Evolutionary conservation across 2,113 vertebrate species (phyloP).

Genomic region (Fregetta grallaria): DNA sequence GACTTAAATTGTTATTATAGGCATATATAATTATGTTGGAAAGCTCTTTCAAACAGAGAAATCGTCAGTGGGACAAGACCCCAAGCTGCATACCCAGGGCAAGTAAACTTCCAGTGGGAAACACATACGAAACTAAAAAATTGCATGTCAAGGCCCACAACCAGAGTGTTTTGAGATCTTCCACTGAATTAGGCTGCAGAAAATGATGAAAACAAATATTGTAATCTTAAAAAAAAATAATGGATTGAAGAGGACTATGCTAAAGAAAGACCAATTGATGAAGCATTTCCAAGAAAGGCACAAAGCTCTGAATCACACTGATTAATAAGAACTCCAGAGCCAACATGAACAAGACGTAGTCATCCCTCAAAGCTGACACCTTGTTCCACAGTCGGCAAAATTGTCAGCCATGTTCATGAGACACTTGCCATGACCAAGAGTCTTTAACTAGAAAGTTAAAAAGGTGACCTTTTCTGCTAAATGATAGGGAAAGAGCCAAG

Average conservation of each 20-base stretch:
- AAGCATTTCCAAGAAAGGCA: neutral
- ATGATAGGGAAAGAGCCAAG: neutral
- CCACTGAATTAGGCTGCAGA: neutral
- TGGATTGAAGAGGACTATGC: neutral
- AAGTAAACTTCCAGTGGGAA: neutral
- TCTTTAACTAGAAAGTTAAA: neutral
- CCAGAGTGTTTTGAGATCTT: neutral
- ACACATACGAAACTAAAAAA: neutral
- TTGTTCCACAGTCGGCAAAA: neutral
- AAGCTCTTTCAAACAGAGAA: neutral
- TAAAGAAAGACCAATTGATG: neutral
- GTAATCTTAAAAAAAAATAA: no score
- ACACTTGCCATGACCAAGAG: neutral
- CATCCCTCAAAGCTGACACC: neutral
- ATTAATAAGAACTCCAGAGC: neutral
- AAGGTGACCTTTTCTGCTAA: conserved; percentile 34
- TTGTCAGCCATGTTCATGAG: neutral
- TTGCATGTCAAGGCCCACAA: neutral
- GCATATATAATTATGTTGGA: rapidly evolving
- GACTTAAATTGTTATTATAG: rapidly evolving
- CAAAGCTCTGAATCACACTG: neutral
- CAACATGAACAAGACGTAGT: rapidly evolving
- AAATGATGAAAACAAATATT: neutral
- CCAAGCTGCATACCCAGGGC: neutral
- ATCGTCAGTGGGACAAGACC: neutral